Evolutionary conservation across 2,113 vertebrate species (phyloP).

Genomic region (Dryoscopus gambensis): DNA sequence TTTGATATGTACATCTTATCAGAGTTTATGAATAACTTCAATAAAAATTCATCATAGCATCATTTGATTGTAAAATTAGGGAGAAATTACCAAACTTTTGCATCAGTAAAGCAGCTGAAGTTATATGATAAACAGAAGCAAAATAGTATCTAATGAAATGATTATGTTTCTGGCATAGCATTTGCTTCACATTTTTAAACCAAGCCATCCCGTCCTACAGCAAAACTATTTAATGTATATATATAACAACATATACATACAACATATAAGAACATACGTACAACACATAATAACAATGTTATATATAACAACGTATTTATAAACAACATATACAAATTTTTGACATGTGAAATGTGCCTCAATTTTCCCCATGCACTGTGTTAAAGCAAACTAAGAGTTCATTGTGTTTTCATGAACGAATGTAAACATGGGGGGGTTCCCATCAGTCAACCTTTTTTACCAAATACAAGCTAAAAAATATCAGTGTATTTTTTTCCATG

Average conservation of each 20-base stretch:
- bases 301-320: not conserved
- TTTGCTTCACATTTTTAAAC: slow-evolving; percentile 27
- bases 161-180: slow-evolving; percentile 8
- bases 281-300: not conserved
- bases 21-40: not conserved
- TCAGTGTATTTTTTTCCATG: not conserved
- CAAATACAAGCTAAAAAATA: not conserved
- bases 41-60: not conserved
- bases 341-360: not conserved
- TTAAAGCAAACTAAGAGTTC: slow-evolving; percentile 19
- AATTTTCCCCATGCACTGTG: not conserved
- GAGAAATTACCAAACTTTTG: not conserved
- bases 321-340: not conserved
- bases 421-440: not conserved
- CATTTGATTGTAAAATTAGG: slow-evolving; percentile 5
- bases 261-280: not conserved
- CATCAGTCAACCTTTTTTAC: not conserved
- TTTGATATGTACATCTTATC: not conserved
- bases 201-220: not conserved
- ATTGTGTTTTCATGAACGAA: slow-evolving; percentile 16
- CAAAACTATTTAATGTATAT: slow-evolving; percentile 20
- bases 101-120: not conserved
- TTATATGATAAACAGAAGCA: not conserved
- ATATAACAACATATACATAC: not conserved
- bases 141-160: slow-evolving; percentile 8